Conservation (phyloP, 1,140 invertebrate species). For the Apis dorsata region DNA sequence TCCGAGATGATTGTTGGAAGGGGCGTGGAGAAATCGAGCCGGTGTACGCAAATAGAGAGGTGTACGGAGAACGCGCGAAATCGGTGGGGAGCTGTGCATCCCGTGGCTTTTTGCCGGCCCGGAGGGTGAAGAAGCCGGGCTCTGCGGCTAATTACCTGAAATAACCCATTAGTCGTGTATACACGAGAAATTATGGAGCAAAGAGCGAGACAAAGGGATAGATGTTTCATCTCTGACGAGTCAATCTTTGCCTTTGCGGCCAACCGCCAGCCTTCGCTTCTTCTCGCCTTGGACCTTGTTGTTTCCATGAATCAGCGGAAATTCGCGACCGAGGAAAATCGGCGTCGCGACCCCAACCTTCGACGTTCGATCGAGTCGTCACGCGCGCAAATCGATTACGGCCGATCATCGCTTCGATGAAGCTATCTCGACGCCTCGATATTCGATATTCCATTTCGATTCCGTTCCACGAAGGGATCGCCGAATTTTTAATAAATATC, state of each 20-base stretch:
- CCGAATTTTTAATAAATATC: too few species aligned
- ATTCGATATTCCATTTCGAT: too few species aligned
- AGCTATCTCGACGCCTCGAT: not conserved
- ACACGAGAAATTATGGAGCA: constrained; percentile 67
- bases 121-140: constrained; percentile 57
- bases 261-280: constrained; percentile 36
- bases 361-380: constrained; percentile 9
- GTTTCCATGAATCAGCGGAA: constrained; percentile 78
- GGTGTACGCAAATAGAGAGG: constrained; percentile 32
- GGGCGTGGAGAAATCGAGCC: constrained; percentile 26
- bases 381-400: constrained; percentile 49
- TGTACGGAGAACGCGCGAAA: constrained; percentile 28
- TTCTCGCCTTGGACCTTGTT: constrained; percentile 18
- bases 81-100: not conserved
- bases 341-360: constrained; percentile 31
- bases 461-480: too few species aligned
- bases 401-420: not conserved
- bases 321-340: constrained; percentile 71
- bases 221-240: constrained; percentile 74
- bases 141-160: constrained; percentile 75
- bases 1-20: constrained; percentile 10
- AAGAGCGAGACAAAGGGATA: constrained; percentile 57
- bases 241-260: constrained; percentile 68
- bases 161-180: constrained; percentile 77
- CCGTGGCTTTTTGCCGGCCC: constrained; percentile 52